Evolutionary conservation across 2,113 vertebrate species (phyloP), one percentile per base, ranked within the genome.

Genomic region (Ploceus nigricollis): DNA sequence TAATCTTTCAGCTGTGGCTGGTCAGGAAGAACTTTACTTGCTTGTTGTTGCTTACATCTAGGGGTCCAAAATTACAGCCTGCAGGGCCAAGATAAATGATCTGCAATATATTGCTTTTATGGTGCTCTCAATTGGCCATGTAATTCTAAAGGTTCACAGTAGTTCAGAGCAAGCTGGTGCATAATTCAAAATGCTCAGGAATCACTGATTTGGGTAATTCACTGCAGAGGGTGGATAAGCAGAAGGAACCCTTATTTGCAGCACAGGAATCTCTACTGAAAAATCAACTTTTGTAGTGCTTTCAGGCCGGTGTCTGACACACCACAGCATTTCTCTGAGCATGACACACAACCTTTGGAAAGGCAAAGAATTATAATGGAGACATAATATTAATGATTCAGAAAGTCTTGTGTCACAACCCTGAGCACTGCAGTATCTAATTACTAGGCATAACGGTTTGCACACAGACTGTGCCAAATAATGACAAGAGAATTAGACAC

Each of bases 331-430:
- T 95, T 78, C 60, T 88, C 60, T 64, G 51, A 94, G 28, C 56
- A 20, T 42, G 31, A 70, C 76, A 73, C 71, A 35, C 63, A 56
- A 2, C 40, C 69, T 94, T 78, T 63, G 44, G 89, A 94, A 92
- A 78, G 56, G 69, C 69, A 92, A 95, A 94, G 56, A 84, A 86
- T 88, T 89, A 87, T 37, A 84, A 71, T 0, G 0, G 27, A 64
- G 56, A 72, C 82, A 68, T 57, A 71, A 88, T 95, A 92, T 92
- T 93, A 96, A 95, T 83, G 82, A 94, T 91, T 94, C 92, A 89
- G 79, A 84, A 83, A 92, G 68, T 75, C 69, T 89, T 3, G 2
- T 96, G 93, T 96, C 96, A 90, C 88, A 96, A 87, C 80, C 93
- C 94, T 60, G 76, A 87, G 60, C 72, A 68, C 72, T 87, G 76